These are phyloP conservation scores for Diarsia rubi DNA, from an alignment of 2,888 invertebrate genomes.

Conservation along the genomic window DNA sequence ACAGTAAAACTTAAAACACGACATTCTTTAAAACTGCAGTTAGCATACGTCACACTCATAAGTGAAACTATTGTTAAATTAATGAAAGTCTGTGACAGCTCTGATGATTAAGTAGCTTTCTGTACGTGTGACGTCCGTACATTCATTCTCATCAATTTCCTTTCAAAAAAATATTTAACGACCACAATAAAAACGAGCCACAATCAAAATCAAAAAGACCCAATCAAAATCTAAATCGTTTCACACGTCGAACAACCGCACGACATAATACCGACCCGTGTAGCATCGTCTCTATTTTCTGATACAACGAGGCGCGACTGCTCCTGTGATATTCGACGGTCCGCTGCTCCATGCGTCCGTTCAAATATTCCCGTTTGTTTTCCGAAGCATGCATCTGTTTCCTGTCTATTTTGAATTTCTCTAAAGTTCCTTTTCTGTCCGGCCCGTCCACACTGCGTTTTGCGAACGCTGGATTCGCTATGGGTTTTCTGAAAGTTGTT, in stretches of 20 bases:
- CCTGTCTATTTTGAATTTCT: slow-evolving; percentile 83
- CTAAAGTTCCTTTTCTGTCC: slow-evolving; percentile 73
- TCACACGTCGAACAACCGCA: slow-evolving; percentile 45
- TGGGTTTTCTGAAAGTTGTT: slow-evolving; percentile 83
- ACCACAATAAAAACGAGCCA: not conserved
- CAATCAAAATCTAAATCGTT: slow-evolving; percentile 38
- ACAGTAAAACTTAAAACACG: slow-evolving; percentile 3
- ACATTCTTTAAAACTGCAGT: not conserved
- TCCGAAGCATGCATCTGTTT: slow-evolving; percentile 85
- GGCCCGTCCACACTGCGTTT: slow-evolving; percentile 83
- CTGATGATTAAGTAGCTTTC: no score
- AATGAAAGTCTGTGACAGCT: slow-evolving; percentile 12
- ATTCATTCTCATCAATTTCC: not conserved
- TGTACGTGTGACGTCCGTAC: no score
- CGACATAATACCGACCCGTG: slow-evolving; percentile 89
- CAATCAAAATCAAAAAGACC: slow-evolving; percentile 20
- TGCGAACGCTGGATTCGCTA: slow-evolving; percentile 88
- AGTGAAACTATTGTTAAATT: not conserved
- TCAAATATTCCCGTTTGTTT: slow-evolving; percentile 83
- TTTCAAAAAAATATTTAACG: not conserved
- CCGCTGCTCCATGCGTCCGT: slow-evolving; percentile 75
- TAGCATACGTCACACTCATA: not conserved
- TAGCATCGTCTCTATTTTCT: slow-evolving; percentile 92
- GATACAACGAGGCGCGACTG: slow-evolving; percentile 92
- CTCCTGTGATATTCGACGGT: slow-evolving; percentile 91